Evolutionary conservation across 23 tunicate species (phyloP).

Genomic region (Corella eumyota): DNA sequence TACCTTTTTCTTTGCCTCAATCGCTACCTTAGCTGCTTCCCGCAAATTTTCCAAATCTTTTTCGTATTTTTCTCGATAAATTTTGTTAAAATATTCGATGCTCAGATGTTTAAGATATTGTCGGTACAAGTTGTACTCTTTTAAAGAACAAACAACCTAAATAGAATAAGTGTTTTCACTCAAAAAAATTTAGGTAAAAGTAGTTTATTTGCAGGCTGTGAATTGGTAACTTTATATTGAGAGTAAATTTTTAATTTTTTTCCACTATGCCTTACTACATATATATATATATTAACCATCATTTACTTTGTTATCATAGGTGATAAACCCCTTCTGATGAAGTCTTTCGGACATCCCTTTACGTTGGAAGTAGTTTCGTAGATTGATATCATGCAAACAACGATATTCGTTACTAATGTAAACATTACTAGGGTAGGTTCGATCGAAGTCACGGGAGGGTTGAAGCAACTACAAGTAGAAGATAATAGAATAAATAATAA

Average conservation of each 20-base stretch:
- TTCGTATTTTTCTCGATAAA: constrained; percentile 32
- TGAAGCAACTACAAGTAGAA: constrained; percentile 31
- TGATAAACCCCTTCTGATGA: constrained; percentile 8
- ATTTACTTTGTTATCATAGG: constrained; percentile 43
- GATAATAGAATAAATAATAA: not conserved
- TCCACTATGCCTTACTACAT: too few relatives aligned
- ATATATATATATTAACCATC: too few relatives aligned
- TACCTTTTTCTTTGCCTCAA: constrained; percentile 26
- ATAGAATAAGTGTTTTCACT: too few relatives aligned
- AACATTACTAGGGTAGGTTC: constrained; percentile 50
- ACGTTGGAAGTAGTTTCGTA: constrained; percentile 33
- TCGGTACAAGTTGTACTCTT: constrained; percentile 50
- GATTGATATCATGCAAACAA: constrained; percentile 47
- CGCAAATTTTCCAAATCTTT: constrained; percentile 12
- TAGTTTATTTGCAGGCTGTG: too few relatives aligned
- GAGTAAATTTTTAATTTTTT: too few relatives aligned
- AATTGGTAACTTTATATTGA: too few relatives aligned
- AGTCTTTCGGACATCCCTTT: constrained; percentile 18
- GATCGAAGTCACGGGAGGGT: constrained; percentile 54
- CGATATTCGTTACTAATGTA: constrained; percentile 55
- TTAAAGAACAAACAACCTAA: constrained; percentile 55
- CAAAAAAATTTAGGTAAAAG: too few relatives aligned
- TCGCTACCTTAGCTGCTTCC: constrained; percentile 2
- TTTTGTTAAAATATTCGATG: constrained; percentile 31
- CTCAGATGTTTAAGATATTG: constrained; percentile 58